Conservation (phyloP, 2,888 invertebrate genomes). For the Leptinotarsa rubiginosa region DNA sequence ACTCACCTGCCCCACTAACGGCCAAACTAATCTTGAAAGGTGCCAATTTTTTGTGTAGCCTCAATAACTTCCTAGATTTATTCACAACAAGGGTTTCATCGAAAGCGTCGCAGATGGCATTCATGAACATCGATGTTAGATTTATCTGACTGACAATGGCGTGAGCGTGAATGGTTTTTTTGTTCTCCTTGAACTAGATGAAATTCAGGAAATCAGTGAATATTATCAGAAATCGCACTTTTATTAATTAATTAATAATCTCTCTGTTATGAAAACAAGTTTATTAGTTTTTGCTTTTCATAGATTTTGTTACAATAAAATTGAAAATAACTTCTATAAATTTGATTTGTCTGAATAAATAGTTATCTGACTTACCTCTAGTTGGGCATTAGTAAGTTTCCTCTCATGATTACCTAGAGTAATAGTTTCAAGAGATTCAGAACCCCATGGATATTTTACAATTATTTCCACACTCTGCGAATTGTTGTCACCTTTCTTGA, state of each 20-base stretch:
- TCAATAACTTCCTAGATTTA: slow-evolving; percentile 65
- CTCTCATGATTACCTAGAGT: slow-evolving; percentile 58
- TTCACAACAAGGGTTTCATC: slow-evolving; percentile 68
- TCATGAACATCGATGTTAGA: slow-evolving; percentile 69
- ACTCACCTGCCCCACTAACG: slow-evolving; percentile 65
- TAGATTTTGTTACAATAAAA: too few relatives aligned
- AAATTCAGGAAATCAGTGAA: slow-evolving; percentile 5
- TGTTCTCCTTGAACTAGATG: slow-evolving; percentile 62
- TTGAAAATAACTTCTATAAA: too few relatives aligned
- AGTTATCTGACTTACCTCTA: slow-evolving; percentile 48
- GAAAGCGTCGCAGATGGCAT: slow-evolving; percentile 71
- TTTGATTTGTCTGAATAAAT: too few relatives aligned
- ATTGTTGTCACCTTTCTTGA: slow-evolving; percentile 65
- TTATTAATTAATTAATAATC: too few relatives aligned
- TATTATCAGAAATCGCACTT: too few relatives aligned
- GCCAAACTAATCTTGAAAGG: slow-evolving; percentile 82
- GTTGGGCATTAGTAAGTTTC: slow-evolving; percentile 48
- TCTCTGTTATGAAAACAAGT: too few relatives aligned
- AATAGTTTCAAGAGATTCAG: slow-evolving; percentile 74
- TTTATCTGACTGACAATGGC: slow-evolving; percentile 68
- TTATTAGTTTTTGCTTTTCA: too few relatives aligned
- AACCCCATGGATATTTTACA: slow-evolving; percentile 75
- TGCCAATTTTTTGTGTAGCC: slow-evolving; percentile 78
- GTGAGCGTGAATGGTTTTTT: slow-evolving; percentile 61
- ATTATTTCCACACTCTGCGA: slow-evolving; percentile 72